phyloP scores from a whole-genome alignment of 2,113 vertebrate genomes.

The Aptenodytes forsteri region DNA sequence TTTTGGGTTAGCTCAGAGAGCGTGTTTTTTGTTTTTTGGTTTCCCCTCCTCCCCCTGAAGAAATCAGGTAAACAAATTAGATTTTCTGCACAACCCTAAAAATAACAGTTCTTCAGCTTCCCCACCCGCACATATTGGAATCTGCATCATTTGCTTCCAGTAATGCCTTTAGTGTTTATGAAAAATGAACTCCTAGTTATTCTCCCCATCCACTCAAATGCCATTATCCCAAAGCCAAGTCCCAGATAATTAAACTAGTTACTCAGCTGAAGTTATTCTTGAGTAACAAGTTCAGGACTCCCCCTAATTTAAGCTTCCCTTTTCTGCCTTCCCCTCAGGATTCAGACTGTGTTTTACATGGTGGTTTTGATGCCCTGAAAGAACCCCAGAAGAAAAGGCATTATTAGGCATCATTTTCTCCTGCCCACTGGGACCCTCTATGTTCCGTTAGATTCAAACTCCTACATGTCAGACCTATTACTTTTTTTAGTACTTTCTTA shows the following conservation, averaged over 20 bases:
- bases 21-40: no score
- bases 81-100: not conserved
- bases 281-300: not conserved
- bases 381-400: not conserved
- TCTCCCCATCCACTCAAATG: not conserved
- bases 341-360: not conserved
- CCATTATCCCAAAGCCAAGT: fast-evolving
- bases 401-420: not conserved
- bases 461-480: not conserved
- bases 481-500: not conserved
- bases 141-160: not conserved
- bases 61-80: not conserved
- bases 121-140: fast-evolving
- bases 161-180: not conserved
- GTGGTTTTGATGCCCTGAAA: not conserved
- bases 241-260: not conserved
- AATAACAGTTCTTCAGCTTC: not conserved
- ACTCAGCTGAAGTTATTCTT: not conserved
- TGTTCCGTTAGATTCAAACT: not conserved
- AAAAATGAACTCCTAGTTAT: not conserved
- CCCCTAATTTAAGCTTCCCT: not conserved
- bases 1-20: not conserved
- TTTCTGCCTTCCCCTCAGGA: not conserved
- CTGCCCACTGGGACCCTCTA: not conserved
- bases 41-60: not conserved